phyloP scores from a whole-genome alignment of 1,140 invertebrate genomes.

The Cryptotermes secundus region DNA sequence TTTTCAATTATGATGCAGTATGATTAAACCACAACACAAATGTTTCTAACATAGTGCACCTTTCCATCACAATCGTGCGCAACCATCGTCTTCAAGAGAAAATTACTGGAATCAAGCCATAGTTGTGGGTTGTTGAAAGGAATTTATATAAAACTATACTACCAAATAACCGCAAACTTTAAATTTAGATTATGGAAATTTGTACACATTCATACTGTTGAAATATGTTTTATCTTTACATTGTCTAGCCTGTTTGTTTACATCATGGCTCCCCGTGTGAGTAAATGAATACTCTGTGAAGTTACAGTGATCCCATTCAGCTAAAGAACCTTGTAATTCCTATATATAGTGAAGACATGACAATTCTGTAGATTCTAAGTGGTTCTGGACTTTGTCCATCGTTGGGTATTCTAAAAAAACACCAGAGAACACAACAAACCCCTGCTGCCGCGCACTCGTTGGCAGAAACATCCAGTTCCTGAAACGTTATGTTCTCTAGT shows the following conservation, averaged over 20 bases:
- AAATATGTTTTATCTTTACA: not conserved
- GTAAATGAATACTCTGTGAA: not conserved
- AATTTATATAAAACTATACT: not conserved
- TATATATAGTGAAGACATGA: no score
- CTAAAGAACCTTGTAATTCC: no score
- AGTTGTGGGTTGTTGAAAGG: not conserved
- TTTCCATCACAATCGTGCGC: not conserved
- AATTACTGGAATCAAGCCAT: not conserved
- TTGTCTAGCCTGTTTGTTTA: not conserved
- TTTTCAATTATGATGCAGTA: not conserved
- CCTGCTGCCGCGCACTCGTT: no score
- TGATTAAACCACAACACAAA: not conserved
- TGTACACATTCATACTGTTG: not conserved
- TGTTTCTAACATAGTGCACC: not conserved
- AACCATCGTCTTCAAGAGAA: not conserved
- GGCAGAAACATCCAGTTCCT: no score
- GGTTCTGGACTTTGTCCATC: no score
- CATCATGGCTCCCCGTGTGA: slow-evolving; percentile 8
- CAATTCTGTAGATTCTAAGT: no score
- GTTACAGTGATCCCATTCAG: no score
- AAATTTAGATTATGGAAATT: not conserved
- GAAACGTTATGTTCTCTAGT: no score
- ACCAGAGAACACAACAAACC: no score
- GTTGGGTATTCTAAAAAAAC: no score
- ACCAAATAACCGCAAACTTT: not conserved